Conservation (phyloP, 2,797 vertebrate genomes). For the Mallotus villosus region DNA sequence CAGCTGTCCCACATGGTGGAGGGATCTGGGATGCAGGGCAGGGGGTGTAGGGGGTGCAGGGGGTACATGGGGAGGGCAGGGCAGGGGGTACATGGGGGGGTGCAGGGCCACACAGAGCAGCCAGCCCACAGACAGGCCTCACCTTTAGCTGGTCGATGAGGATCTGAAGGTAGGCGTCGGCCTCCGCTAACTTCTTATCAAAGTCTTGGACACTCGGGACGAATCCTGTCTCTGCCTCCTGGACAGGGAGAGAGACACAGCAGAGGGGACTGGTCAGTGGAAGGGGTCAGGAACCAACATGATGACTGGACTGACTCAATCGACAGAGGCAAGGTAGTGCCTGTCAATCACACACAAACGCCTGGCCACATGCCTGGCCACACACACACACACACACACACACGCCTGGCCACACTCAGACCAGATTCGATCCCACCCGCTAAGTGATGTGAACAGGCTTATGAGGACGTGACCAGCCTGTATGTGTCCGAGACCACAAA, state of each 20-base stretch:
- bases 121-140: constrained; percentile 28
- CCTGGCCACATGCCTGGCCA: not conserved
- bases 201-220: constrained; percentile 98
- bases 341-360: too few relatives aligned
- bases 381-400: too few relatives aligned
- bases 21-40: too few relatives aligned
- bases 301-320: not conserved
- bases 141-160: constrained; percentile 98
- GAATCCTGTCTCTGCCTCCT: constrained; percentile 95
- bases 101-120: not conserved
- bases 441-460: too few relatives aligned
- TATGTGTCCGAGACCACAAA: too few relatives aligned
- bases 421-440: too few relatives aligned
- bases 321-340: not conserved
- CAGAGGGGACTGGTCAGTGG: not conserved
- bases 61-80: too few relatives aligned
- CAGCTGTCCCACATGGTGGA: too few relatives aligned
- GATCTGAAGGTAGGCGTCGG: constrained; percentile 97
- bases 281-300: not conserved
- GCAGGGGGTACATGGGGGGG: too few relatives aligned
- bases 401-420: constrained; percentile 6
- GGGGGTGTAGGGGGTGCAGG: too few relatives aligned
- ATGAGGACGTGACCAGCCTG: too few relatives aligned
- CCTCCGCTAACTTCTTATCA: constrained; percentile 97
- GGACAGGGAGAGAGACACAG: constrained; percentile 26